Evolutionary conservation across 2,888 invertebrate genomes (phyloP), one percentile per base, ranked within the genome.

Genomic region (Scotopteryx bipunctaria): DNA sequence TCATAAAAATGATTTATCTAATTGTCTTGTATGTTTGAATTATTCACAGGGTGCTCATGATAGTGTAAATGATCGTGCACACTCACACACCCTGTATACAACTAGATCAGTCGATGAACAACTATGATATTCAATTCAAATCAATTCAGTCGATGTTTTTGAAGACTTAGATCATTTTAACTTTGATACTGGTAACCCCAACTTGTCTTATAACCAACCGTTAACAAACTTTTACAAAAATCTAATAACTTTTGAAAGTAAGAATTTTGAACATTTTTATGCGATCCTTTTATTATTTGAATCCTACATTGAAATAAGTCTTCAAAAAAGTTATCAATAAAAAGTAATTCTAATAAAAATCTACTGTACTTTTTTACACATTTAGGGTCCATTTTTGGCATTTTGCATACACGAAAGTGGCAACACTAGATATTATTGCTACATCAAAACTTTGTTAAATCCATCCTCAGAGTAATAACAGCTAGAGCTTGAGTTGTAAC

Each of bases 311-410:
- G 44, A 48, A 57, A 61, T 57, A 58, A 60, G 60, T 55, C 55
- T 62, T 51, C 57, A 61, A 51, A 54, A 55, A 55, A 23, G 19
- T 37, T 32, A 48, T 44, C 46, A 54, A 57, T 49, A 54, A 42
- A 48, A 53, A 53, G 56, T 41, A 42, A 54, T 29, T 23, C 48
- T 54, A 53, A 48, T 53, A 48, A 44, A 53, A 43, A 37, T 38
- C 49, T 50, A 49, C 49, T 14, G 43, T 43, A 37, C 43, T 9
- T n/a, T 31, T 42, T 27, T 27, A 21, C 17, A 46, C 21, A 29
- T 41, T 32, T 49, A 57, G 55, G 60, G 60, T 61, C 63, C 63
- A 55, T 55, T 51, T 62, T 63, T 63, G 63, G 63, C 63, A 61
- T 54, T 50, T 53, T 50, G 56, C 55, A 33, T 56, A 59, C 58